A percentile compares a stretch with the other conserved stretches of the same genome.
Conservation (phyloP, 2,888 invertebrate genomes). For the Cylindroiulus punctatus region DNA sequence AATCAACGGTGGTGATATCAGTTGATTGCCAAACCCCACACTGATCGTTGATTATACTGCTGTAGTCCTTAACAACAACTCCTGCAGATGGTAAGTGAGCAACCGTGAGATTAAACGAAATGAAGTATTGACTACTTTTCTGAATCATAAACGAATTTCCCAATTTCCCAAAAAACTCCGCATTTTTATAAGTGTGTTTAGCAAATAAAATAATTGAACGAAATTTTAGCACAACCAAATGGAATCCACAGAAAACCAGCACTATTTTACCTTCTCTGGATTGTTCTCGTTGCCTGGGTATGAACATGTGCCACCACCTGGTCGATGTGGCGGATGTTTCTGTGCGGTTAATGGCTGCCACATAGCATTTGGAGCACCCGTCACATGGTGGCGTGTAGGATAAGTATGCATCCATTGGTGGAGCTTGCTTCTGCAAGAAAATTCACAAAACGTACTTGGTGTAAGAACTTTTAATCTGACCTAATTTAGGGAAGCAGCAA, state of each 20-base stretch:
- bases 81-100: not conserved
- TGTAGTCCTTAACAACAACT: conserved; percentile 60
- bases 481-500: conserved; percentile 10
- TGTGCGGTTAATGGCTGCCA: conserved; percentile 57
- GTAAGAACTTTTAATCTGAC: not conserved
- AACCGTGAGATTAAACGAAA: no score
- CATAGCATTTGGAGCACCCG: conserved; percentile 81
- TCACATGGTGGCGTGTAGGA: conserved; percentile 81
- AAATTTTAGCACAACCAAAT: no score
- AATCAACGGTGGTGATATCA: conserved; percentile 58
- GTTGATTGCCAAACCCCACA: conserved; percentile 62
- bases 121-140: no score
- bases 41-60: conserved; percentile 61
- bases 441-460: not conserved
- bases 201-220: no score
- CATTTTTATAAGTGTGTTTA: no score
- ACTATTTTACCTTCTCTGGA: conserved; percentile 26
- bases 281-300: conserved; percentile 64
- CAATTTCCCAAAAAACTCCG: no score
- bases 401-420: conserved; percentile 72
- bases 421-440: conserved; percentile 43
- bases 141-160: no score
- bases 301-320: conserved; percentile 70
- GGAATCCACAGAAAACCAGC: not conserved
- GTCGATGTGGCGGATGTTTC: conserved; percentile 58